phyloP scores from a whole-genome alignment of 2,888 invertebrate genomes.

The Yponomeuta malinellus region DNA sequence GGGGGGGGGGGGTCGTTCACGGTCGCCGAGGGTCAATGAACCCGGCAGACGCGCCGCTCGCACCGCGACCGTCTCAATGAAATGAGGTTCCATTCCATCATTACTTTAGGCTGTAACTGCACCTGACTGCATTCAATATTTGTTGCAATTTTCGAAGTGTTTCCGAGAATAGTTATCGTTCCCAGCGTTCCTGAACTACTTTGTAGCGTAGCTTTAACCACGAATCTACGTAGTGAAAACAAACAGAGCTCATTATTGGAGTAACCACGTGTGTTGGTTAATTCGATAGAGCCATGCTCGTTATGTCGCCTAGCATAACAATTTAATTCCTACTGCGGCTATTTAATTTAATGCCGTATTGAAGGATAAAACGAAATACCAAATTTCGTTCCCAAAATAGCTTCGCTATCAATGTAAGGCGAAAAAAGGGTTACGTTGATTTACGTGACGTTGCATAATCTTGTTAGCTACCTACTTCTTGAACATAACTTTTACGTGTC shows the following conservation, averaged over 20 bases:
- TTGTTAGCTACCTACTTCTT: neutral
- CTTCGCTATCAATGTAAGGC: no score
- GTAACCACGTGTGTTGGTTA: neutral
- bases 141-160: neutral
- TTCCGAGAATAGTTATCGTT: neutral
- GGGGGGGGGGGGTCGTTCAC: constrained; percentile 48
- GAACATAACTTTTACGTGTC: neutral
- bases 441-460: constrained; percentile 5
- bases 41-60: constrained; percentile 37
- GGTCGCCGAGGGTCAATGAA: constrained; percentile 62
- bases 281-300: no score
- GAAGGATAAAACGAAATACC: no score
- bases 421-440: neutral
- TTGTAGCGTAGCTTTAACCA: neutral
- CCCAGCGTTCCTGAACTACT: neutral
- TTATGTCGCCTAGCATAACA: no score
- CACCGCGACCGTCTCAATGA: constrained; percentile 25
- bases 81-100: neutral
- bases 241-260: constrained; percentile 1
- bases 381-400: no score
- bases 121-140: neutral
- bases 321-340: no score
- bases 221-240: neutral
- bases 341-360: no score
- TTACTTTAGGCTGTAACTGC: neutral